Conservation (phyloP, 1,140 invertebrate species). For the Trachymyrmex cornetzi region DNA sequence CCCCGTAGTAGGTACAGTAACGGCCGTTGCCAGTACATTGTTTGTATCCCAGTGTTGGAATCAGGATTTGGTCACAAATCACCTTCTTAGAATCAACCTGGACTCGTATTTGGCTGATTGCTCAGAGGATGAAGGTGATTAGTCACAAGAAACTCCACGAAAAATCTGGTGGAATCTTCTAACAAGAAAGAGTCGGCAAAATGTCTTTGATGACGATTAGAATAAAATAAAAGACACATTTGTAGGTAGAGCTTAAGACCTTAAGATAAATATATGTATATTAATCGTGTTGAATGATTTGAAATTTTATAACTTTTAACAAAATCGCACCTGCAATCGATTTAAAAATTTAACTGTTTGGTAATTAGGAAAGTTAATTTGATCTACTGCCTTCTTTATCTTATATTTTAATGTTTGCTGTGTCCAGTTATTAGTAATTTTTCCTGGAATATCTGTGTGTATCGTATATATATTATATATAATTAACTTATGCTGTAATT, state of each 20-base stretch:
- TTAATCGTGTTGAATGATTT: not conserved
- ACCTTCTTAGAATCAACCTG: not conserved
- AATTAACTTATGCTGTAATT: not conserved
- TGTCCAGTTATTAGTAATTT: not conserved
- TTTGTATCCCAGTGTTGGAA: not conserved
- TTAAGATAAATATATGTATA: not conserved
- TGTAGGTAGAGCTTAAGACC: too few species aligned
- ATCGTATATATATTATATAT: not conserved
- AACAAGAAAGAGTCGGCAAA: not conserved
- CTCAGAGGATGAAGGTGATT: slow-evolving; percentile 16
- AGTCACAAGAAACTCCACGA: not conserved
- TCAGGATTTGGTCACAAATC: not conserved
- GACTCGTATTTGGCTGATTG: not conserved
- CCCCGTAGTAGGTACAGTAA: slow-evolving; percentile 12
- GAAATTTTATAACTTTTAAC: not conserved
- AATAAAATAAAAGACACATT: not conserved
- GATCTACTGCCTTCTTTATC: not conserved
- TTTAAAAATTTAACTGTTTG: not conserved
- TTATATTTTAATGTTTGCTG: not conserved
- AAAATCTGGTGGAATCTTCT: not conserved
- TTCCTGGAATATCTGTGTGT: not conserved
- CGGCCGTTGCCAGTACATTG: not conserved
- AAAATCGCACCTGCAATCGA: not conserved
- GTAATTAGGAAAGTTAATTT: not conserved
- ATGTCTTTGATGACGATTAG: not conserved